Conservation (phyloP, 2,888 invertebrate genomes). For the Keiferia lycopersicella region DNA sequence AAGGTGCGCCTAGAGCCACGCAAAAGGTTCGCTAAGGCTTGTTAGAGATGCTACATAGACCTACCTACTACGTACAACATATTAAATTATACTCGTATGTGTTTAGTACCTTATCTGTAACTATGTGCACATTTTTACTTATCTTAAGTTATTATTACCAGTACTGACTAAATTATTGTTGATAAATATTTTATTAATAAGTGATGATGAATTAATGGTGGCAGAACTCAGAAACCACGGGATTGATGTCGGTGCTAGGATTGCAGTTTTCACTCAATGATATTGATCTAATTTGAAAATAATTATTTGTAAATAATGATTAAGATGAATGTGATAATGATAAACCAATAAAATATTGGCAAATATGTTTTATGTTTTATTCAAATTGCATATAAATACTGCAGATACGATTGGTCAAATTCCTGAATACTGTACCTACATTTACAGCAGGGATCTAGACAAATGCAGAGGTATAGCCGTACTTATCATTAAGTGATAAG, state of each 20-base stretch:
- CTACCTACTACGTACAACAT: constrained; percentile 27
- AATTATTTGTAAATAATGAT: constrained; percentile 40
- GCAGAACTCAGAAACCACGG: constrained; percentile 50
- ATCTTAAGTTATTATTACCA: constrained; percentile 48
- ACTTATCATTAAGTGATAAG: too few relatives aligned
- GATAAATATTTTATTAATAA: constrained; percentile 43
- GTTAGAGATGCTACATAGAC: constrained; percentile 36
- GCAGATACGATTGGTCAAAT: too few relatives aligned
- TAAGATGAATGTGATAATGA: constrained; percentile 22
- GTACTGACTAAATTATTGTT: constrained; percentile 61
- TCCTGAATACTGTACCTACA: too few relatives aligned
- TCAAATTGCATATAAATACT: not conserved
- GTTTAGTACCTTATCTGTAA: constrained; percentile 39
- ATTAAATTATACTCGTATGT: constrained; percentile 24
- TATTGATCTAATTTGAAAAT: constrained; percentile 59
- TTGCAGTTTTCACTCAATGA: constrained; percentile 53
- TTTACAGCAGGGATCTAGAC: too few relatives aligned
- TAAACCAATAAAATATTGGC: constrained; percentile 28
- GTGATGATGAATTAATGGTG: constrained; percentile 55
- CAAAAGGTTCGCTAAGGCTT: constrained; percentile 69
- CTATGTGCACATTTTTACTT: constrained; percentile 44
- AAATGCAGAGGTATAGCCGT: too few relatives aligned
- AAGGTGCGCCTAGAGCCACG: constrained; percentile 86
- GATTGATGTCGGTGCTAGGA: constrained; percentile 41
- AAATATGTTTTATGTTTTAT: constrained; percentile 22